A percentile compares a stretch with the other conserved stretches of the same genome.
Evolutionary conservation across 2,888 invertebrate genomes (phyloP).

Genomic region (Chymomyza fuscimana): DNA sequence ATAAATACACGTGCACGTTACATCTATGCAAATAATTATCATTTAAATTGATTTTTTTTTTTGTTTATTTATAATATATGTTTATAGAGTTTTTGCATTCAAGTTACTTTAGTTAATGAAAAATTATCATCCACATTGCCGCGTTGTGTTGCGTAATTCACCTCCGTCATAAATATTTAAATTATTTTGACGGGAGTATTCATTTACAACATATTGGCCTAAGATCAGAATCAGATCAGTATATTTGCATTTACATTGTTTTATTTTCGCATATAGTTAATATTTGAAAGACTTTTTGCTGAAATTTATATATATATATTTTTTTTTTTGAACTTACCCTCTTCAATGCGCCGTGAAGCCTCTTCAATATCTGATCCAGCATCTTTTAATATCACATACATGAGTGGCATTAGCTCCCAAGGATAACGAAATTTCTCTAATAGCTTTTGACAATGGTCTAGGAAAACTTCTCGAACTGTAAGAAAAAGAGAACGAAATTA

Average conservation of each 20-base stretch:
- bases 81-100: constrained; percentile 17
- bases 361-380: constrained; percentile 87
- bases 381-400: constrained; percentile 89
- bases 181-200: constrained; percentile 87
- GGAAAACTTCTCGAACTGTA: constrained; percentile 82
- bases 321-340: constrained; percentile 82
- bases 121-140: constrained; percentile 90
- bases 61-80: constrained; percentile 14
- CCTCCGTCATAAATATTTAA: constrained; percentile 88
- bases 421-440: constrained; percentile 88
- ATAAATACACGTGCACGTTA: constrained; percentile 32
- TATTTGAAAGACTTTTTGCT: background rate
- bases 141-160: constrained; percentile 87
- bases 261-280: constrained; percentile 5
- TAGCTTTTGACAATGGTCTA: constrained; percentile 88
- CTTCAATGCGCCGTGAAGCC: constrained; percentile 87
- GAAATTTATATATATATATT: constrained; percentile 23
- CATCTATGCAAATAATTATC: constrained; percentile 35
- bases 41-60: constrained; percentile 1
- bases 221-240: constrained; percentile 33
- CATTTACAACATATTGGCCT: constrained; percentile 88
- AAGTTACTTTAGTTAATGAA: constrained; percentile 48
- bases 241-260: background rate
- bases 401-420: constrained; percentile 89
- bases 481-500: constrained; percentile 45